phyloP scores from a whole-genome alignment of 2,113 vertebrate species.

The Hystrix cristata region DNA sequence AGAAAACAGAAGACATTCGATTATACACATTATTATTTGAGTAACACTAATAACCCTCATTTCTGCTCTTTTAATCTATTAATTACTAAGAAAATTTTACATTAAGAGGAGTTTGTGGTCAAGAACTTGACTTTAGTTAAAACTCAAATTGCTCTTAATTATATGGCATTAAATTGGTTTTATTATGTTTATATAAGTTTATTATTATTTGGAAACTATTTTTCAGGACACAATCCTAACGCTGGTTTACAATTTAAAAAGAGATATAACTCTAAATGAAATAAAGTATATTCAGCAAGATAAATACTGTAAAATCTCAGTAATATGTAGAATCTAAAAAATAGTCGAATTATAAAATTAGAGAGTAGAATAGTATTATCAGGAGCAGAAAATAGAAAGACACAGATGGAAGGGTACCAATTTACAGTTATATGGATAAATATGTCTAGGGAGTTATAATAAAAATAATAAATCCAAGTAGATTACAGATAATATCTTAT shows the following conservation, averaged over 20 bases:
- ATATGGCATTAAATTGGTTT: neutral
- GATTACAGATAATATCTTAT: neutral
- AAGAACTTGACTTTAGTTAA: slow-evolving; percentile 32
- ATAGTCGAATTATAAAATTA: neutral
- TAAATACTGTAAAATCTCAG: neutral
- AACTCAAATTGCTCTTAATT: neutral
- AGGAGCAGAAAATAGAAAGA: neutral
- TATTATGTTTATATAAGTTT: neutral
- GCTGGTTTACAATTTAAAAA: neutral
- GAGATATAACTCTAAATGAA: neutral
- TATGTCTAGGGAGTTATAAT: neutral
- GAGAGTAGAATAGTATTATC: neutral
- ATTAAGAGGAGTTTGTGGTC: neutral
- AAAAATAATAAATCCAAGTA: neutral
- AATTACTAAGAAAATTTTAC: neutral
- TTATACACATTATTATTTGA: neutral
- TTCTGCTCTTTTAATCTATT: neutral
- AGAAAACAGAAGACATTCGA: neutral
- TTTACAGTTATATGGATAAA: neutral
- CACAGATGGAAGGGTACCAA: neutral
- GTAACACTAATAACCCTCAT: neutral
- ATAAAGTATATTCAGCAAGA: neutral
- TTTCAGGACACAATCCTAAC: neutral
- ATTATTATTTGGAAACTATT: neutral
- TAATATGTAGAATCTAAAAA: neutral